Conservation (phyloP, 2,797 vertebrate genomes). For the Todus mexicanus region DNA sequence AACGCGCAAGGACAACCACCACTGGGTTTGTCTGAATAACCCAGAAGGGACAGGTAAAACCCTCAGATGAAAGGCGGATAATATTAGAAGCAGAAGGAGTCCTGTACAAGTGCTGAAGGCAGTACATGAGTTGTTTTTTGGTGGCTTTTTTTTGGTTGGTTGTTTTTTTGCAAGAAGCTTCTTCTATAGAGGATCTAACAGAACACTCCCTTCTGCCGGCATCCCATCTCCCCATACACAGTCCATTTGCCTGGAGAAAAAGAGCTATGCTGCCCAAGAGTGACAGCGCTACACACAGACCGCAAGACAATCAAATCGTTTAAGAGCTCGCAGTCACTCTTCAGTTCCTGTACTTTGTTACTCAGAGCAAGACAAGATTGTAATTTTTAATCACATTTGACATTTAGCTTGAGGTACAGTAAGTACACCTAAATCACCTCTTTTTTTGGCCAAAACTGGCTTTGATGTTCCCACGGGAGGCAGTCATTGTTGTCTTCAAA, state of each 20-base stretch:
- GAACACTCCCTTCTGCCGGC: not conserved
- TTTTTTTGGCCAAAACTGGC: conserved; percentile 27
- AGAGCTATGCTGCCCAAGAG: not conserved
- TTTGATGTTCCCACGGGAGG: conserved; percentile 55
- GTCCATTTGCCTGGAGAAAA: not conserved
- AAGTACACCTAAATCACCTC: conserved; percentile 61
- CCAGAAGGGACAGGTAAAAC: not conserved
- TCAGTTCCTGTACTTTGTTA: not conserved
- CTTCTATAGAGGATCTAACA: not conserved
- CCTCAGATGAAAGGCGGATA: not conserved
- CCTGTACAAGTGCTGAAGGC: not conserved
- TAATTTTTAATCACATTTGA: conserved; percentile 61
- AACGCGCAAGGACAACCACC: not conserved
- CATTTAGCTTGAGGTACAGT: conserved; percentile 58
- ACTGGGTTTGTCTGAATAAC: not conserved
- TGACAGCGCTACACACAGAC: not conserved
- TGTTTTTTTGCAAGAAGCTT: not conserved
- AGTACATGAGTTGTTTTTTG: accelerated
- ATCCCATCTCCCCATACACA: not conserved
- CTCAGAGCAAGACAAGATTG: not conserved
- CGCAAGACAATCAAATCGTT: not conserved
- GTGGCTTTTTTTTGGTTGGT: too few species aligned
- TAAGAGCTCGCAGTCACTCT: not conserved
- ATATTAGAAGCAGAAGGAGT: not conserved
- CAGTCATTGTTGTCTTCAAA: conserved; percentile 52